These are phyloP conservation scores for Theodoxus fluviatilis DNA, from an alignment of 2,888 invertebrate species.

Conservation along the genomic window DNA sequence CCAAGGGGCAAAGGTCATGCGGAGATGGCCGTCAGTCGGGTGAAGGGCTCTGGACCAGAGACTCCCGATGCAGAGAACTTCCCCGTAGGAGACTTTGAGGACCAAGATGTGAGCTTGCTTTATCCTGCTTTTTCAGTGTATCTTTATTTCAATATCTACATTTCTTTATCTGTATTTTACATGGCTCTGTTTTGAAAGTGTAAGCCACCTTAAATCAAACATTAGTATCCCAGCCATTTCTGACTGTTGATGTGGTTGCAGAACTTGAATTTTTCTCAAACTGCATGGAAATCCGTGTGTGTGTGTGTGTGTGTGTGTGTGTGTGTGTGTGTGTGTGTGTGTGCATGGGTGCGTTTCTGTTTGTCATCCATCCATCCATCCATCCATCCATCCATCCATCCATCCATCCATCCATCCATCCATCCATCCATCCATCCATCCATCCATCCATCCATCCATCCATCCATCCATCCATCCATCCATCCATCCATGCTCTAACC, in stretches of 20 bases:
- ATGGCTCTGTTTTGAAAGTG: too few relatives aligned
- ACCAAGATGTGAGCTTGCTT: constrained; percentile 29
- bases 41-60: constrained; percentile 82
- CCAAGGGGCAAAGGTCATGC: constrained; percentile 92
- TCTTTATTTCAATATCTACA: neutral
- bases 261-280: neutral
- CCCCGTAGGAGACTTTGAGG: constrained; percentile 56
- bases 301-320: neutral
- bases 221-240: too few relatives aligned
- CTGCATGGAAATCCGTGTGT: neutral
- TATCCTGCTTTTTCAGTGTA: neutral
- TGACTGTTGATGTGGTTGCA: too few relatives aligned
- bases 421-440: too few relatives aligned
- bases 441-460: too few relatives aligned
- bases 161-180: too few relatives aligned
- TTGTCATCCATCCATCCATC: too few relatives aligned
- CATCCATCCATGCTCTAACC: too few relatives aligned
- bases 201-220: too few relatives aligned
- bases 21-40: constrained; percentile 81
- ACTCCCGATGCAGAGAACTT: constrained; percentile 78
- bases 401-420: too few relatives aligned
- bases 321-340: constrained; percentile 8
- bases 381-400: too few relatives aligned
- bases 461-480: too few relatives aligned
- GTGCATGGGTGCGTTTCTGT: neutral